phyloP scores from a whole-genome alignment of 1,140 invertebrate genomes.

The Macrocentrus cingulum region DNA sequence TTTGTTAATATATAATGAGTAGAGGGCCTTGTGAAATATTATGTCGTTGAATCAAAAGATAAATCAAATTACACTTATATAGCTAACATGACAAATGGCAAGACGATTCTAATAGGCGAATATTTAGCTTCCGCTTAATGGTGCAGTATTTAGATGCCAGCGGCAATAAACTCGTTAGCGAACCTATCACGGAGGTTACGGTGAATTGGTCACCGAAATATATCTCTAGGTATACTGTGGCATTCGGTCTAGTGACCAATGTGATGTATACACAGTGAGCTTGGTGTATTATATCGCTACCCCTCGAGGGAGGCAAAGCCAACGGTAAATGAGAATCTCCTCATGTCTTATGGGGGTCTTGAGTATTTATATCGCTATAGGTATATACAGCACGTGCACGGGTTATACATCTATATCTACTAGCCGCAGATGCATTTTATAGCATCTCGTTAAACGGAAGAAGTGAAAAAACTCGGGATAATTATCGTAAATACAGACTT shows the following conservation, averaged over 20 bases:
- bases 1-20: too few species aligned
- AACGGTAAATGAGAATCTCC: background rate
- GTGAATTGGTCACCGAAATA: background rate
- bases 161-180: conserved; percentile 4
- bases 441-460: background rate
- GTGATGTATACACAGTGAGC: too few species aligned
- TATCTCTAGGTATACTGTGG: background rate
- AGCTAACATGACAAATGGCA: background rate
- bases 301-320: too few species aligned
- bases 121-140: background rate
- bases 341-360: background rate
- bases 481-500: background rate
- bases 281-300: too few species aligned
- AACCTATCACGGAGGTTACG: background rate
- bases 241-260: background rate
- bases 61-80: too few species aligned
- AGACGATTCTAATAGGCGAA: background rate
- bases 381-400: background rate
- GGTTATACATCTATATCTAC: background rate
- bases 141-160: background rate
- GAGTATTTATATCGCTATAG: background rate
- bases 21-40: too few species aligned
- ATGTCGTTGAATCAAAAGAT: too few species aligned
- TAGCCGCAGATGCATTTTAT: background rate
- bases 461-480: background rate